These are phyloP conservation scores for Homarus americanus DNA, from an alignment of 1,140 invertebrate species.

Conservation along the genomic window DNA sequence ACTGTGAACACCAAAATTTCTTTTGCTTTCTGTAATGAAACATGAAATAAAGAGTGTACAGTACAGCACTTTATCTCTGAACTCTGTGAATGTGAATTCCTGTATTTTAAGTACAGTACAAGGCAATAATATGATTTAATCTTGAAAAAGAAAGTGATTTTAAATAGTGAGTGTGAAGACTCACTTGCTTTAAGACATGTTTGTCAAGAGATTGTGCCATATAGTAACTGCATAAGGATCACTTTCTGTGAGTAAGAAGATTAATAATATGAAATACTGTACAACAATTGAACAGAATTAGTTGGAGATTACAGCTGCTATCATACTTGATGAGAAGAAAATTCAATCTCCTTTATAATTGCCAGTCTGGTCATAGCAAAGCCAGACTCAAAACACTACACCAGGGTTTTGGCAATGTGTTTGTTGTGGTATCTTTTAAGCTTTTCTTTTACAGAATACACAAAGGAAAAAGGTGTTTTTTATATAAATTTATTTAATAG, in stretches of 20 bases:
- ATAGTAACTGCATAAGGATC: background rate
- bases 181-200: background rate
- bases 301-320: background rate
- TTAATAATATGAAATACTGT: background rate
- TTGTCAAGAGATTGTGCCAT: background rate
- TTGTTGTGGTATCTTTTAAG: background rate
- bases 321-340: background rate
- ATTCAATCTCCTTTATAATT: background rate
- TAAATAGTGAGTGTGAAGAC: background rate
- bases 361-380: background rate
- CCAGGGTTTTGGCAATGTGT: background rate
- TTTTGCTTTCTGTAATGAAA: background rate
- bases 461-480: background rate
- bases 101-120: background rate
- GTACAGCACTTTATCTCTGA: background rate
- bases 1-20: background rate
- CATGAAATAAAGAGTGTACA: too few relatives aligned
- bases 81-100: background rate
- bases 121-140: background rate
- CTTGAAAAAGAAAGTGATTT: background rate
- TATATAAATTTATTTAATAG: conserved; percentile 3
- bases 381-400: background rate
- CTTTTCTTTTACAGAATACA: background rate
- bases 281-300: background rate
- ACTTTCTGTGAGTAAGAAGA: background rate